Conservation (phyloP, 2,888 invertebrate genomes). For the Trichogramma evanescens region DNA sequence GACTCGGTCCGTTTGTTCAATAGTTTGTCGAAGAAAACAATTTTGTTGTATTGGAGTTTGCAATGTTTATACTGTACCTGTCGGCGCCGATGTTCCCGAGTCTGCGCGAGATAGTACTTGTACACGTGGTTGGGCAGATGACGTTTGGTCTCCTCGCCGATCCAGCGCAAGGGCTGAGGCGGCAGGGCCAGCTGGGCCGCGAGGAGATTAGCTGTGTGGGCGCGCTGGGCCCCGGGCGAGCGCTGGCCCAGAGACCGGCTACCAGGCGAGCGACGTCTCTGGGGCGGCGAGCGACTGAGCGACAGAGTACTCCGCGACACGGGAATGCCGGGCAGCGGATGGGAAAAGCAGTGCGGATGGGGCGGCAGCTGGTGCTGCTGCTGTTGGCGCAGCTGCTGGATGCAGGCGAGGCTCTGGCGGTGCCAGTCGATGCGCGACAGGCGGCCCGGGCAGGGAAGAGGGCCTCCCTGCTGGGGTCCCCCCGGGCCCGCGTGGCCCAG, state of each 20-base stretch:
- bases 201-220: neutral
- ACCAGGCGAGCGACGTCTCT: constrained; percentile 30
- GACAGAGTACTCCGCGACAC: constrained; percentile 24
- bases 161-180: constrained; percentile 50
- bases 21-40: too few relatives aligned
- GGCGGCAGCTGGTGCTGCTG: constrained; percentile 19
- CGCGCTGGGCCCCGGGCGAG: constrained; percentile 30
- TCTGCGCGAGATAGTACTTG: constrained; percentile 57
- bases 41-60: constrained; percentile 33
- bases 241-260: constrained; percentile 32
- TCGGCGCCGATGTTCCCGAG: constrained; percentile 40
- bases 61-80: constrained; percentile 44
- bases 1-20: too few relatives aligned
- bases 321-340: neutral
- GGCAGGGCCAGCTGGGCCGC: constrained; percentile 21
- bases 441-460: constrained; percentile 9
- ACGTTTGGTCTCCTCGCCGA: constrained; percentile 61
- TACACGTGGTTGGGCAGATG: constrained; percentile 60
- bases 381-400: constrained; percentile 21
- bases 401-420: constrained; percentile 17
- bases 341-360: constrained; percentile 11
- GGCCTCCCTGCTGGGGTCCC: constrained; percentile 3
- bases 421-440: constrained; percentile 13
- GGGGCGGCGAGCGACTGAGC: constrained; percentile 28
- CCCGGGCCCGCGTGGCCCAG: neutral